Evolutionary conservation across 2,797 vertebrate genomes (phyloP).

Genomic region (Cyprinella venusta): DNA sequence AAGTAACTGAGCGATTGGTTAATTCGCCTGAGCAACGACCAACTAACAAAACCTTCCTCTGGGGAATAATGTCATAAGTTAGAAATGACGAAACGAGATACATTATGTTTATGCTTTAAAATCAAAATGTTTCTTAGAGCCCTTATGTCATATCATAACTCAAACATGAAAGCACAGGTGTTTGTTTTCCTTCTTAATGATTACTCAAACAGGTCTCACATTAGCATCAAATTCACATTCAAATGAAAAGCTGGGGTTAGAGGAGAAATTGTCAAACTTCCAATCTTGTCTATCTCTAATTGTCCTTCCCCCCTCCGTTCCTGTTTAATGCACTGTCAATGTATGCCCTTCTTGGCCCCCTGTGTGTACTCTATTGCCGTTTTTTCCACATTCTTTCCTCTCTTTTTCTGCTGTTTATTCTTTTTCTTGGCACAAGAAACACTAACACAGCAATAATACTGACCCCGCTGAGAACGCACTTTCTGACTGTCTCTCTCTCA

Average conservation of each 20-base stretch:
- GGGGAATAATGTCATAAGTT: not conserved
- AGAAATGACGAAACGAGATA: not conserved
- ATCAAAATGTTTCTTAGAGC: not conserved
- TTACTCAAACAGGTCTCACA: constrained; percentile 65
- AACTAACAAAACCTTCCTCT: not conserved
- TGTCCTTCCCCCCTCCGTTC: constrained; percentile 40
- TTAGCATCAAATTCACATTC: constrained; percentile 74
- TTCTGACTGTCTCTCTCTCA: constrained; percentile 47
- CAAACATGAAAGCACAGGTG: not conserved
- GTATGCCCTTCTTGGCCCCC: constrained; percentile 54
- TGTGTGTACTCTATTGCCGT: constrained; percentile 32
- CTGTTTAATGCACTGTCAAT: constrained; percentile 58
- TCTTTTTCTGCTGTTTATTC: constrained; percentile 52
- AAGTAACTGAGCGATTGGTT: not conserved
- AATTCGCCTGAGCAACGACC: not conserved
- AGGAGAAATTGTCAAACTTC: constrained; percentile 64
- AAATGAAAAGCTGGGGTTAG: constrained; percentile 32
- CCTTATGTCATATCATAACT: not conserved
- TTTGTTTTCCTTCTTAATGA: constrained; percentile 42
- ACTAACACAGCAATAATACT: constrained; percentile 59
- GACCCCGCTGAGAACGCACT: constrained; percentile 63
- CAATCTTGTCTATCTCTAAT: constrained; percentile 42
- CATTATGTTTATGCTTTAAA: not conserved
- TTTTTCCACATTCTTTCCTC: constrained; percentile 5
- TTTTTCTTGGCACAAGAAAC: constrained; percentile 54